phyloP scores from a whole-genome alignment of 1,140 invertebrate species.

The Zaprionus nigranus region DNA sequence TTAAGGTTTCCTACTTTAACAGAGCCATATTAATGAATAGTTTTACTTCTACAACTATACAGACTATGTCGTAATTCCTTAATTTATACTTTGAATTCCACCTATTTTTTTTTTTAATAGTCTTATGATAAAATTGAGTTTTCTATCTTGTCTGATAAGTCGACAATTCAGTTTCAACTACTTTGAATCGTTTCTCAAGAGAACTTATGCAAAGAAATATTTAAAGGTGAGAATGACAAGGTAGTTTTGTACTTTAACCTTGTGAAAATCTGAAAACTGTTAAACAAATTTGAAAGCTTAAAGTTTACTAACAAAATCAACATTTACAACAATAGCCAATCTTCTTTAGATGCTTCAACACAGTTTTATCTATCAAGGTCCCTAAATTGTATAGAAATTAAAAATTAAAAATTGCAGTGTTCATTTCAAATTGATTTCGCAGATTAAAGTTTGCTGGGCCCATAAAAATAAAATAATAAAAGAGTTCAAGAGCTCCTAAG shows the following conservation, averaged over 20 bases:
- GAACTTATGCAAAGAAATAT: too few relatives aligned
- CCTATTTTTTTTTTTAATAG: too few relatives aligned
- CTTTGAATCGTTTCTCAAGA: too few relatives aligned
- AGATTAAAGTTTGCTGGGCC: neutral
- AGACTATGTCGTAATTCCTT: too few relatives aligned
- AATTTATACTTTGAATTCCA: too few relatives aligned
- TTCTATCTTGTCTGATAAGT: too few relatives aligned
- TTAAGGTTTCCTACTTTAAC: too few relatives aligned
- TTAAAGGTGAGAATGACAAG: too few relatives aligned
- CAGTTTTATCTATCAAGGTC: neutral
- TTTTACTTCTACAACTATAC: too few relatives aligned
- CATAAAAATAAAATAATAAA: neutral
- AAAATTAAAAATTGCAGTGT: neutral
- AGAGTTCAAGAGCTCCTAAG: constrained; percentile 1
- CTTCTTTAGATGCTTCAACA: neutral
- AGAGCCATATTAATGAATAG: too few relatives aligned
- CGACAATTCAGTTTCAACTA: too few relatives aligned
- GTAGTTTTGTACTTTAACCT: neutral
- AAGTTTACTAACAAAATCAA: neutral
- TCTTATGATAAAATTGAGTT: too few relatives aligned
- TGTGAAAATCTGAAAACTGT: neutral
- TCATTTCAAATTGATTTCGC: neutral
- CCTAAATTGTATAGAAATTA: neutral
- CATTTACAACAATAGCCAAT: neutral
- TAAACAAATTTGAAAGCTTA: neutral